A percentile compares a stretch with the other conserved stretches of the same genome.
These are phyloP conservation scores for Sinohyriopsis cumingii DNA, from an alignment of 2,888 invertebrate genomes.

Conservation along the genomic window DNA sequence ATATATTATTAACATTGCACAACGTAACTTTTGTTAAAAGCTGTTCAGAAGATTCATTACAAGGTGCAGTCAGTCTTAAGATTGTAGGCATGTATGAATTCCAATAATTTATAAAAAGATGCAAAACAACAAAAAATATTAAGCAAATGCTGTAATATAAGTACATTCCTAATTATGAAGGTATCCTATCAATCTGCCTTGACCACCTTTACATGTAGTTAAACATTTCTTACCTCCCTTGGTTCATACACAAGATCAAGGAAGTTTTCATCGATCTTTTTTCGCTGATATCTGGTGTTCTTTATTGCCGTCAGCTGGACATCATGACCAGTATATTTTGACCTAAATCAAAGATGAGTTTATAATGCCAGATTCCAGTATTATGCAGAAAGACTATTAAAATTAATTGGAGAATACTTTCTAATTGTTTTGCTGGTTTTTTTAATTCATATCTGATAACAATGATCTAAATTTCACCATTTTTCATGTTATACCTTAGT, in stretches of 20 bases:
- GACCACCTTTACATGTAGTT: not conserved
- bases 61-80: no score
- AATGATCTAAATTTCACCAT: no score
- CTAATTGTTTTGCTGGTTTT: no score
- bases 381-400: no score
- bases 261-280: slow-evolving; percentile 58
- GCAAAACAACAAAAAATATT: not conserved
- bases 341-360: slow-evolving; percentile 17
- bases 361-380: no score
- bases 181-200: not conserved
- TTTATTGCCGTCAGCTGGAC: slow-evolving; percentile 59
- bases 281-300: slow-evolving; percentile 48
- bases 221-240: slow-evolving; percentile 53
- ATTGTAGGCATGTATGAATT: no score
- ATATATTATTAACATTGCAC: no score
- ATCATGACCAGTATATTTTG: slow-evolving; percentile 31
- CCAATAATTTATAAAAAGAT: not conserved
- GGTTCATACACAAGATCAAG: slow-evolving; percentile 64
- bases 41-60: no score
- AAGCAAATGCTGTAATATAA: not conserved
- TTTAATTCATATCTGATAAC: no score
- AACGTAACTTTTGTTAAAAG: no score
- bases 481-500: no score
- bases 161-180: not conserved
- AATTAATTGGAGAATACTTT: no score